Evolutionary conservation across 2,113 vertebrate species (phyloP), one percentile per base, ranked within the genome.

Genomic region (Nycticorax nycticorax): DNA sequence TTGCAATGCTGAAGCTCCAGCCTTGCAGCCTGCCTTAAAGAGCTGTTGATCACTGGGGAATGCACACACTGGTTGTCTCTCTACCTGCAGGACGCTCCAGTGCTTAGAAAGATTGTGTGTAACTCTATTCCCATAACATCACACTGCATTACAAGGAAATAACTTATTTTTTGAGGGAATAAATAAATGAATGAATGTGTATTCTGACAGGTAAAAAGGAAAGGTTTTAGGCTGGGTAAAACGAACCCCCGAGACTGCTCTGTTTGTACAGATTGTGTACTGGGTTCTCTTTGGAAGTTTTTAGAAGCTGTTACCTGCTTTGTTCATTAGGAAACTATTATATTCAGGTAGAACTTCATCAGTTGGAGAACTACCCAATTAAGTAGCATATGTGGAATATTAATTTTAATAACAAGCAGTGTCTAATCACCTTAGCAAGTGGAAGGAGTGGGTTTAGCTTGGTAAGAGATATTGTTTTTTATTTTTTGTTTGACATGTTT

Each of bases 361-460:
- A 91, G 57, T 18, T 48, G 69, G 76, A 94, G 96, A 30, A 20
- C 59, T 88, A 84, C 52, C 69, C 60, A 88, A 83, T 93, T 88
- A 85, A 79, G 80, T 79, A 90, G 72, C 13, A 11, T 83, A 60
- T 92, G 94, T 93, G 79, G 84, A 95, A 92, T 84, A 93, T 33
- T 43, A 64, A 63, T 93, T 91, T 97, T 92, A 85, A 92, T 72
- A 79, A 80, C 2, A 11, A 95, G 73, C 68, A 24, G 50, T 78
- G 55, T 77, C 89, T 95, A 80, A 95, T 52, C n/a, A 33, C 16
- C 27, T 73, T 67, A 33, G 56, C 50, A 86, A 89, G 45, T 23
- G 50, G 63, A 55, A 69, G 78, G 12, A 5, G 9, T 91, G 24
- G 8, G 9, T 59, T 85, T 80, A 79, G 39, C 37, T 63, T 62